phyloP scores from a whole-genome alignment of 2,797 vertebrate species.

The Neostethus bicornis region DNA sequence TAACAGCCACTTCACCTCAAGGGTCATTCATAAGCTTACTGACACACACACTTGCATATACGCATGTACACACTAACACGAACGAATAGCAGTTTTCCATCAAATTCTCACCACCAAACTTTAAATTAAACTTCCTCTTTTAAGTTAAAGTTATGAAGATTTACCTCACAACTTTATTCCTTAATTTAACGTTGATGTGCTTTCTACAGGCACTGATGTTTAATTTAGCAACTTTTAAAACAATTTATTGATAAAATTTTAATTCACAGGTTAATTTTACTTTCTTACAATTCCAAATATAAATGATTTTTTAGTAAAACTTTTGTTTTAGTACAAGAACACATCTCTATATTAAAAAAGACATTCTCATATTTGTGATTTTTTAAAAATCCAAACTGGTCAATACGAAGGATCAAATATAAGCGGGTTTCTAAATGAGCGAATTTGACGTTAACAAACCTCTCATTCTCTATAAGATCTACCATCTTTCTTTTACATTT shows the following conservation, averaged over 20 bases:
- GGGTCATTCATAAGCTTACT: slow-evolving; percentile 37
- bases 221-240: no score
- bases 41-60: slow-evolving; percentile 16
- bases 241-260: no score
- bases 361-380: background rate
- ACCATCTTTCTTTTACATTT: background rate
- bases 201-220: no score
- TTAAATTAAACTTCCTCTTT: background rate
- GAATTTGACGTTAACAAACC: background rate
- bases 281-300: no score
- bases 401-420: background rate
- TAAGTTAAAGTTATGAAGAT: slow-evolving; percentile 1
- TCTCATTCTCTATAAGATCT: background rate
- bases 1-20: slow-evolving; percentile 70
- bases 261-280: no score
- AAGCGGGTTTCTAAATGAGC: background rate
- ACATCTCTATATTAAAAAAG: background rate
- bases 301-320: no score
- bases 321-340: background rate
- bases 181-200: background rate
- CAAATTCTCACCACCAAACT: slow-evolving; percentile 2
- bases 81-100: slow-evolving; percentile 2
- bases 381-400: background rate
- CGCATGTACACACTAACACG: background rate
- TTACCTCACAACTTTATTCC: background rate